Evolutionary conservation across 2,113 vertebrate genomes (phyloP).

Genomic region (Prochilodus magdalenae): DNA sequence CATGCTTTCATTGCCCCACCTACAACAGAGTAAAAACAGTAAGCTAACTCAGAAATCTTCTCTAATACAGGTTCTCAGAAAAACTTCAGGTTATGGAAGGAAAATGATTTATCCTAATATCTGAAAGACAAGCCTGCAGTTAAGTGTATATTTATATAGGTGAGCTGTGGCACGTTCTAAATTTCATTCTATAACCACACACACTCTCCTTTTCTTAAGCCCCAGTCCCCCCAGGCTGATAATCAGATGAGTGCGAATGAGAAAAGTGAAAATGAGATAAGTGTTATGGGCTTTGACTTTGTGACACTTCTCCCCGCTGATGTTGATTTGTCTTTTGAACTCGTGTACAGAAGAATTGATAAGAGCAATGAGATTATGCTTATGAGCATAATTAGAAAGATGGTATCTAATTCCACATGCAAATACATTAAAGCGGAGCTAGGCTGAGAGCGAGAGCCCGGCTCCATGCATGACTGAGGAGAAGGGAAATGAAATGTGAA

Average conservation of each 20-base stretch:
- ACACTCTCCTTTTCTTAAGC: slow-evolving; percentile 14
- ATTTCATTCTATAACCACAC: not conserved
- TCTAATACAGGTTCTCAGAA: no score
- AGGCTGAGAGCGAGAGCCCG: not conserved
- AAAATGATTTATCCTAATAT: not conserved
- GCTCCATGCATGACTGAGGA: slow-evolving; percentile 29
- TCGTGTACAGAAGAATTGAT: slow-evolving; percentile 36
- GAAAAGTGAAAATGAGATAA: slow-evolving; percentile 37
- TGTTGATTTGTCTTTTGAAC: slow-evolving; percentile 44
- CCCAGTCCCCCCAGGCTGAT: slow-evolving; percentile 11
- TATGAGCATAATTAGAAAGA: slow-evolving; percentile 55
- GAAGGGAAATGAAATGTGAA: slow-evolving; percentile 27
- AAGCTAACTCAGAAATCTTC: no score
- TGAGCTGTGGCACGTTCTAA: not conserved
- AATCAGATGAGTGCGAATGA: slow-evolving; percentile 33
- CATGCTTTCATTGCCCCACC: no score
- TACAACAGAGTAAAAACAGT: no score
- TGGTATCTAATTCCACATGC: slow-evolving; percentile 41
- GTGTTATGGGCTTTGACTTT: slow-evolving; percentile 41
- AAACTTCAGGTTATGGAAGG: no score
- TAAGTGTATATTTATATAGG: not conserved
- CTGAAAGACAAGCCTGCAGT: not conserved
- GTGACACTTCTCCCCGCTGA: slow-evolving; percentile 39
- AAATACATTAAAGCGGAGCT: slow-evolving; percentile 44
- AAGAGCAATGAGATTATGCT: slow-evolving; percentile 46